Conservation (phyloP, 2,113 vertebrate species). For the Cyprinodon brontotheroides region DNA sequence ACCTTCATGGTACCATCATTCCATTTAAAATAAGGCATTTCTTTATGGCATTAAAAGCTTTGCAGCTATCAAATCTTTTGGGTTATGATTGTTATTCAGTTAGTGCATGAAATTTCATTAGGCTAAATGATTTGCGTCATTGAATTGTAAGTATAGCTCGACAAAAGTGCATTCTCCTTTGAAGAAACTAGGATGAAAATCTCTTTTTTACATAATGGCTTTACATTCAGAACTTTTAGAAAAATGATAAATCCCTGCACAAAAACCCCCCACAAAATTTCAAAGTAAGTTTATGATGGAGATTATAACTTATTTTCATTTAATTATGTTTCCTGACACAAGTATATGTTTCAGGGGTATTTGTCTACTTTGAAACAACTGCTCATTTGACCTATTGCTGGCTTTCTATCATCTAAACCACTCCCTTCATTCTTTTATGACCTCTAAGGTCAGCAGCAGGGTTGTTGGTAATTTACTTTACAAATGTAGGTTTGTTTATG, state of each 20-base stretch:
- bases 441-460: too few relatives aligned
- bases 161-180: slow-evolving; percentile 32
- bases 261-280: not conserved
- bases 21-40: too few relatives aligned
- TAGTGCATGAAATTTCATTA: slow-evolving; percentile 33
- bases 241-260: not conserved
- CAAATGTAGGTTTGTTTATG: too few relatives aligned
- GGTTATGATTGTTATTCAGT: slow-evolving; percentile 39
- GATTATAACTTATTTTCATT: slow-evolving; percentile 13
- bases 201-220: not conserved
- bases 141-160: slow-evolving; percentile 23
- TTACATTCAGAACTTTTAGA: too few relatives aligned
- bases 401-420: too few relatives aligned
- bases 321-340: too few relatives aligned
- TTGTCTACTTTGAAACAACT: too few relatives aligned
- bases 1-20: slow-evolving; percentile 35
- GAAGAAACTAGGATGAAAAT: slow-evolving; percentile 1
- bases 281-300: slow-evolving; percentile 14
- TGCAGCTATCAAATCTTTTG: slow-evolving; percentile 8
- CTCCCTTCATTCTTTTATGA: too few relatives aligned
- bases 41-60: too few relatives aligned
- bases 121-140: slow-evolving; percentile 42
- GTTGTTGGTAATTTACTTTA: too few relatives aligned
- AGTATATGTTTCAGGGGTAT: too few relatives aligned
- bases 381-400: too few relatives aligned